Percentiles rank a stretch among this genome's conserved stretches.
phyloP scores from a whole-genome alignment of 2,113 vertebrate species.

The Aramus guarauna region DNA sequence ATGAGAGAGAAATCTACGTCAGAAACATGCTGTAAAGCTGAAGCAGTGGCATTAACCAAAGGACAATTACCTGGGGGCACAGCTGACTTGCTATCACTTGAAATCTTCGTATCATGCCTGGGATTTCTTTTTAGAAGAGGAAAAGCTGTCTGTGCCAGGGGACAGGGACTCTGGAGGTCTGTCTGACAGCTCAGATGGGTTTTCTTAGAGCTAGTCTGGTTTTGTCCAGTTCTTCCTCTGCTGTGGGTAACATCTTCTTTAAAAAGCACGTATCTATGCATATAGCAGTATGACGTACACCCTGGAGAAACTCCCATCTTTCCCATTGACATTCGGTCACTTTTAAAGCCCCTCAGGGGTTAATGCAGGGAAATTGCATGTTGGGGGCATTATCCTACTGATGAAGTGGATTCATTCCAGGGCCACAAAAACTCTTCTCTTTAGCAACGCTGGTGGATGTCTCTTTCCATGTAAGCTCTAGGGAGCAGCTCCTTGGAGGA shows the following conservation, averaged over 20 bases:
- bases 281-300: accelerated
- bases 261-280: not conserved
- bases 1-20: not conserved
- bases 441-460: not conserved
- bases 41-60: not conserved
- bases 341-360: not conserved
- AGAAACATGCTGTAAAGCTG: not conserved
- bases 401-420: not conserved
- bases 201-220: not conserved
- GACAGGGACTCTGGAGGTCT: not conserved
- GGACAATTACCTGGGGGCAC: not conserved
- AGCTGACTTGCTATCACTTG: not conserved
- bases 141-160: not conserved
- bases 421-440: not conserved
- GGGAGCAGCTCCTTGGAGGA: not conserved
- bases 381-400: not conserved
- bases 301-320: not conserved
- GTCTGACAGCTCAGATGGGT: not conserved
- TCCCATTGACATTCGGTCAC: not conserved
- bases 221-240: not conserved
- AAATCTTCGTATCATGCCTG: not conserved
- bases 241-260: not conserved
- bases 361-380: not conserved
- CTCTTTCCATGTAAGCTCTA: not conserved
- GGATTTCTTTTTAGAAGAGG: not conserved